A percentile compares a stretch with the other conserved stretches of the same genome.
Conservation (phyloP, 2,113 vertebrate species). For the mouse (Mus musculus) region GRCm39 chr5:14506001-14506500, state of each 20-base stretch:
- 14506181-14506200: not conserved
- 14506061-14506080: not conserved
- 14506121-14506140: not conserved
- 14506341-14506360: too few relatives aligned
- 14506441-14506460: too few relatives aligned
- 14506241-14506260: not conserved
- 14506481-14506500: too few relatives aligned
- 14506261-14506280: too few relatives aligned
- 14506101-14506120: not conserved
- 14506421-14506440: too few relatives aligned
- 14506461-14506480: too few relatives aligned
- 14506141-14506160: not conserved
- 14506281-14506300: too few relatives aligned
- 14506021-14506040: not conserved
- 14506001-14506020: not conserved
- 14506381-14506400: too few relatives aligned
- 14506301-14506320: too few relatives aligned
- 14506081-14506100: not conserved
- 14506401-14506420: too few relatives aligned
- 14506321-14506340: too few relatives aligned
- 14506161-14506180: not conserved
- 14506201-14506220: not conserved
- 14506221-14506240: not conserved
- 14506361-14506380: too few relatives aligned
- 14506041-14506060: not conserved